phyloP scores from a whole-genome alignment of 2,888 invertebrate genomes.

The Achlya flavicornis region DNA sequence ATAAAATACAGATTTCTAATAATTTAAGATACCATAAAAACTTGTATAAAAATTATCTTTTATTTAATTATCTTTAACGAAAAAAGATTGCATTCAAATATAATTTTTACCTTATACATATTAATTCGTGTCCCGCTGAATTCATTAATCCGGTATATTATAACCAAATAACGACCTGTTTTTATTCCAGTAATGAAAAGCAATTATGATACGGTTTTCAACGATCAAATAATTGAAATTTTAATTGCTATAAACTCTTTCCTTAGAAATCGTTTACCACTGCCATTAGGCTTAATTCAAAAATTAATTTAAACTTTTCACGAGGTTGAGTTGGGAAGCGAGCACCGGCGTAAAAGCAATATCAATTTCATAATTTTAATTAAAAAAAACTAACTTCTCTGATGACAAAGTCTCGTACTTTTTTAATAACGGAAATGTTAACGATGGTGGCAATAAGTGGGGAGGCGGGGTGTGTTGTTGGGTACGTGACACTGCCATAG shows the following conservation, averaged over 20 bases:
- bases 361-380: conserved; percentile 85
- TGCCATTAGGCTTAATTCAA: conserved; percentile 82
- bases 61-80: no score
- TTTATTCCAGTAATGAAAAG: conserved; percentile 63
- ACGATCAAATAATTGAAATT: conserved; percentile 74
- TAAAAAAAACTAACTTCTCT: conserved; percentile 82
- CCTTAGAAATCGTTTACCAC: conserved; percentile 78
- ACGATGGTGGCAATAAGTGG: conserved; percentile 57
- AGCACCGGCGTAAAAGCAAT: conserved; percentile 78
- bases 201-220: conserved; percentile 69
- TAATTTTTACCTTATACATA: conserved; percentile 12
- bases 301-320: conserved; percentile 83
- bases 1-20: no score
- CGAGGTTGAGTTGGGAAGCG: conserved; percentile 77
- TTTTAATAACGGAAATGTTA: conserved; percentile 84
- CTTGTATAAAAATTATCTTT: no score
- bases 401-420: conserved; percentile 83
- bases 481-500: conserved; percentile 35
- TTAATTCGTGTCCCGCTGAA: conserved; percentile 22
- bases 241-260: conserved; percentile 79
- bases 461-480: conserved; percentile 39
- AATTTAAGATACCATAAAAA: no score
- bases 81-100: background rate
- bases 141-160: conserved; percentile 34
- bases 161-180: conserved; percentile 48